Conservation (phyloP, 2,113 vertebrate genomes). For the Oxyura jamaicensis region DNA sequence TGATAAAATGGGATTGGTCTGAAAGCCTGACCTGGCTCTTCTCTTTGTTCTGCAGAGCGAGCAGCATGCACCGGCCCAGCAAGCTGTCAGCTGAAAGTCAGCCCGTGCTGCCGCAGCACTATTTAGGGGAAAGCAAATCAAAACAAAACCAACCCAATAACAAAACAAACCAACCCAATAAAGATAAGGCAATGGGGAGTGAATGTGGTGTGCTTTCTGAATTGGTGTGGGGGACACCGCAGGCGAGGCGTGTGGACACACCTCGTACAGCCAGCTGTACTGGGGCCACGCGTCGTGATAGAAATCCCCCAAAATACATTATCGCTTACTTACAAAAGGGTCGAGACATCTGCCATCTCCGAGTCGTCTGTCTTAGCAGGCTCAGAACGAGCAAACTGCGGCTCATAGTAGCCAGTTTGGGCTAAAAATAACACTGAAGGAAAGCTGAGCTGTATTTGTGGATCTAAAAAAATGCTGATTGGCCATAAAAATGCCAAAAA, state of each 20-base stretch:
- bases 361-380: background rate
- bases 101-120: rapidly evolving
- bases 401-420: background rate
- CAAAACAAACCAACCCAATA: too few species aligned
- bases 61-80: rapidly evolving
- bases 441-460: background rate
- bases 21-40: background rate
- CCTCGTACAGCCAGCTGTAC: background rate
- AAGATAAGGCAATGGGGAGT: background rate
- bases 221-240: rapidly evolving
- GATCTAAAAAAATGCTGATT: conserved; percentile 27
- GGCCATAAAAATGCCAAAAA: conserved; percentile 5
- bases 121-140: rapidly evolving
- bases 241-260: rapidly evolving
- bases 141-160: background rate
- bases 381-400: background rate
- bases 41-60: background rate
- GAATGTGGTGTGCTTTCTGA: background rate
- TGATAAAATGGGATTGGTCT: background rate
- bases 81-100: rapidly evolving
- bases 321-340: background rate
- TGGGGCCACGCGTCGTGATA: rapidly evolving
- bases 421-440: conserved; percentile 14
- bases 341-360: background rate
- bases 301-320: background rate